Base-by-base conservation (phyloP, 2,113 vertebrate genomes). In the Buteo buteo region DNA sequence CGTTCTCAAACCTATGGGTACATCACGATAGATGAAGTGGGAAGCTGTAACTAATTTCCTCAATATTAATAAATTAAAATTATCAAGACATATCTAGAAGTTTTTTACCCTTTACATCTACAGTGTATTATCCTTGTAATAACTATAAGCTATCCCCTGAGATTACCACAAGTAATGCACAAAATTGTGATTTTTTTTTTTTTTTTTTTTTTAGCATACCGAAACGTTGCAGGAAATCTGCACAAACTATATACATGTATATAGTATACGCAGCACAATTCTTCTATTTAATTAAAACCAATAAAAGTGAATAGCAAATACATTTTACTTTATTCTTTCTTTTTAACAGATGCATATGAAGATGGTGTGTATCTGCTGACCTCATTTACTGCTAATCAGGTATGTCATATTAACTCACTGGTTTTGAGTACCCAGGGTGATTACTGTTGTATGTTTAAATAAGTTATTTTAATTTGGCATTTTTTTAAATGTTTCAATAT, bases 321-420 rank as follows among this genome's bases (percentile, higher is more conserved):
- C 24, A 42, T 18, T 21, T 64, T n/a, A 16, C 22, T 61, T 40
- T 17, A 13, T 31, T 47, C 6, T 34, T 62, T 28, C 34, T 42
- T 82, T 72, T 9, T 96, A 55, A 16, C 97, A 99, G 98, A 98
- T 94, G 98, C 98, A 1, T 94, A 98, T 54, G 85, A 67, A 92
- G 96, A 40, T 2, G 24, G 54, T 6, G 11, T 88, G 10, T 98
- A 98, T 67, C 96, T 98, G 49, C 88, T 97, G 61, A 91, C 85
- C 36, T 69, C 87, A 9, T 98, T 98, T 67, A 55, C 8, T 17
- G 98, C 82, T n/a, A 2, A 36, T n/a, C 45, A 70, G 96, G 99
- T 99, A 93, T 24, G 94, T 81, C 47, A 16, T 7, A 11, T 6
- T 31, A 26, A 9, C 16, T 11, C 4, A 6, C 6, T 7, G 16